Conservation (phyloP, 2,888 invertebrate genomes). For the Conistra vaccinii region DNA sequence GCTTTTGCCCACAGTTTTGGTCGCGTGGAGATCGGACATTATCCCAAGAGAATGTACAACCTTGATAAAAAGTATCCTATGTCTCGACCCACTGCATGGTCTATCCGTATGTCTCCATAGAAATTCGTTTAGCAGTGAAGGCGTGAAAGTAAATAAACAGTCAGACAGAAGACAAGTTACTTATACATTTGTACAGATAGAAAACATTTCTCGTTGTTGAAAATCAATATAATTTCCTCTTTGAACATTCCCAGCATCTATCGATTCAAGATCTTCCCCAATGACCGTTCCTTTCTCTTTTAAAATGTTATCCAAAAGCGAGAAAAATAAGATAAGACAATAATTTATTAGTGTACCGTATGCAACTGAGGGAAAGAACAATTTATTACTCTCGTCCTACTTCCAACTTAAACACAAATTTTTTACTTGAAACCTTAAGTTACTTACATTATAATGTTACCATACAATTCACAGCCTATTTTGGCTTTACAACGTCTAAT, state of each 20-base stretch:
- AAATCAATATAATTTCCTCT: conserved; percentile 8
- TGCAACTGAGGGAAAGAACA: conserved; percentile 58
- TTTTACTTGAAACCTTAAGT: conserved; percentile 62
- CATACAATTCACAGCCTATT: conserved; percentile 78
- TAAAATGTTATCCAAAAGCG: conserved; percentile 41
- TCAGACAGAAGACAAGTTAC: neutral
- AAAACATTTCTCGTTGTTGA: neutral
- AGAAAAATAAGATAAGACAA: conserved; percentile 47
- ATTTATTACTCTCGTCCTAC: conserved; percentile 58
- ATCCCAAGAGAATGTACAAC: neutral
- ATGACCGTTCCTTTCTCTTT: conserved; percentile 25
- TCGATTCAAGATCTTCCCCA: conserved; percentile 8
- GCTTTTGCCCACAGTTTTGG: neutral
- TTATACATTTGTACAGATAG: neutral
- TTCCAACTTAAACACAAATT: conserved; percentile 58
- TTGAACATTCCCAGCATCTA: neutral
- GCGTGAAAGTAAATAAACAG: neutral
- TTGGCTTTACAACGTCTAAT: conserved; percentile 74
- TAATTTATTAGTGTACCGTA: conserved; percentile 62
- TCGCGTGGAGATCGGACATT: neutral
- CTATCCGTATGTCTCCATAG: neutral
- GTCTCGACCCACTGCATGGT: neutral
- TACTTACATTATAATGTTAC: conserved; percentile 63
- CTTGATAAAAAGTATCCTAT: neutral
- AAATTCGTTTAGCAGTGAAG: neutral